phyloP scores from a whole-genome alignment of 1,140 invertebrate species.

The Caerostris extrusa region DNA sequence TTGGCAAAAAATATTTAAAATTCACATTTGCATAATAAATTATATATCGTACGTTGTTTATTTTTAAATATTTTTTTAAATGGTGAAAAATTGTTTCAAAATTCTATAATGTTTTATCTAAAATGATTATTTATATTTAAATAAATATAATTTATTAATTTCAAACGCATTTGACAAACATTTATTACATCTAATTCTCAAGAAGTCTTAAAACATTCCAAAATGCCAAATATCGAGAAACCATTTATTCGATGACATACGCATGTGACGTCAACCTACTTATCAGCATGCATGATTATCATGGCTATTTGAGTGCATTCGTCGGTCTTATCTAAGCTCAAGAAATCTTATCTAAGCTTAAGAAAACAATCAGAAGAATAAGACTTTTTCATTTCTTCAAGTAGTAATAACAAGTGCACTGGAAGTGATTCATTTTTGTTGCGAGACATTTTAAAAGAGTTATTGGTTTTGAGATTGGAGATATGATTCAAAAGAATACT shows the following conservation, averaged over 20 bases:
- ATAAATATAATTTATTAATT: no score
- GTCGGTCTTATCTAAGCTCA: background rate
- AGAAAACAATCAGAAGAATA: background rate
- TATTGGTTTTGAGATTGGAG: background rate
- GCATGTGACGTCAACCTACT: background rate
- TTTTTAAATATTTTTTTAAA: no score
- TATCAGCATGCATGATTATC: background rate
- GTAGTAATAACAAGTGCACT: background rate
- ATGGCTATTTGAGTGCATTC: background rate
- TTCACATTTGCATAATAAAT: no score
- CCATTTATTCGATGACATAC: background rate
- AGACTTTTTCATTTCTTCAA: background rate
- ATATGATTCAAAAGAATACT: background rate
- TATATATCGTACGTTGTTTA: no score
- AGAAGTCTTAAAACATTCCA: no score
- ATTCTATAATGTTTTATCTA: no score
- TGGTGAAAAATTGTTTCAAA: no score
- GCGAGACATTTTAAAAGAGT: no score
- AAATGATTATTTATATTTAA: no score
- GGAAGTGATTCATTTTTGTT: background rate
- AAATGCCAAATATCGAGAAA: background rate
- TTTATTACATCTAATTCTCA: no score
- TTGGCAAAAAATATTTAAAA: no score
- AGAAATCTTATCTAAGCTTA: background rate
- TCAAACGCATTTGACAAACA: no score